Conservation (phyloP, 2,888 invertebrate species). For the Agrotis segetum region DNA sequence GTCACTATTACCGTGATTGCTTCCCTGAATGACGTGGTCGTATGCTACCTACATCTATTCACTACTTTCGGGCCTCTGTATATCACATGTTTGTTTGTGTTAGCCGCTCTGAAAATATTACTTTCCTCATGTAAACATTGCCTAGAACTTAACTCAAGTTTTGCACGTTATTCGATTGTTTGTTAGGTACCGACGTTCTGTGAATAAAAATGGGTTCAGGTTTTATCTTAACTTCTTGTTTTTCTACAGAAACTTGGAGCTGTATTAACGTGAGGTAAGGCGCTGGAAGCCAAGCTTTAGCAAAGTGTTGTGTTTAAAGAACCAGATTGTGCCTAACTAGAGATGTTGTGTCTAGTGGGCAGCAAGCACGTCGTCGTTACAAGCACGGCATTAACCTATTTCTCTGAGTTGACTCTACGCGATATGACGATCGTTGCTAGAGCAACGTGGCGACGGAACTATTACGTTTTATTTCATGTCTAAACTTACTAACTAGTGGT, state of each 20-base stretch:
- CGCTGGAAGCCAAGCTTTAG: conserved; percentile 21
- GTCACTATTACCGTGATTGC: conserved; percentile 71
- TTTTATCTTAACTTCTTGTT: conserved; percentile 42
- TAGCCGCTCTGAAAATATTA: conserved; percentile 50
- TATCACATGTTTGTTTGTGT: conserved; percentile 57
- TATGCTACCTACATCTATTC: conserved; percentile 38
- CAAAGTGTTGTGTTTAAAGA: conserved; percentile 55
- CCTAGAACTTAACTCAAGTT: conserved; percentile 46
- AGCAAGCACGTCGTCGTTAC: conserved; percentile 23
- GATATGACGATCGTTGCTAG: too few species aligned
- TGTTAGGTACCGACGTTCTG: conserved; percentile 50
- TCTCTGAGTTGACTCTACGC: conserved; percentile 40
- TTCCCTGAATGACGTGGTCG: conserved; percentile 57
- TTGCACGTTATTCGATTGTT: conserved; percentile 56
- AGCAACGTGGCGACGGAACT: conserved; percentile 20
- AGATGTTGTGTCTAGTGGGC: conserved; percentile 31
- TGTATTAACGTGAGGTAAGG: conserved; percentile 32
- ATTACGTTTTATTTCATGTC: conserved; percentile 41
- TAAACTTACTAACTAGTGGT: conserved; percentile 22
- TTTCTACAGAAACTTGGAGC: conserved; percentile 48
- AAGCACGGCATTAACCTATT: conserved; percentile 59
- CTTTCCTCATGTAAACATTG: conserved; percentile 53
- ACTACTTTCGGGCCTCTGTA: conserved; percentile 45
- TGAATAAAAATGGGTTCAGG: conserved; percentile 45
- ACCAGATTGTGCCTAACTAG: conserved; percentile 51